Conservation (phyloP, 2,113 vertebrate genomes). For the Xenopus laevis region DNA sequence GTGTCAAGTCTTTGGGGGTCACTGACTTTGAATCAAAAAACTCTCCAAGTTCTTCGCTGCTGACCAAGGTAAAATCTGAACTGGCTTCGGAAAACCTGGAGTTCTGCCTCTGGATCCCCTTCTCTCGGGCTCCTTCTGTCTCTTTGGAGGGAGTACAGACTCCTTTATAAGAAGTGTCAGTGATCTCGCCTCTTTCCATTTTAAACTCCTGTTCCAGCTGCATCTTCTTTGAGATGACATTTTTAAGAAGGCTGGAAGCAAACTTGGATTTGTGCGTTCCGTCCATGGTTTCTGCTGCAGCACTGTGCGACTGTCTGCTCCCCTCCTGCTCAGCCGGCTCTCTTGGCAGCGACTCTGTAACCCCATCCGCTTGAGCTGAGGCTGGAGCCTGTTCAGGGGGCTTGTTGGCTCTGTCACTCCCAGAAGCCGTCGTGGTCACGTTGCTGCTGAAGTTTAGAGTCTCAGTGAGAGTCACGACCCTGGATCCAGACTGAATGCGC, state of each 20-base stretch:
- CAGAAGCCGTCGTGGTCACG: slow-evolving; percentile 58
- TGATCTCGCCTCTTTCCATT: slow-evolving; percentile 91
- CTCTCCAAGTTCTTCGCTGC: slow-evolving; percentile 56
- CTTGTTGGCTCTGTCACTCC: slow-evolving; percentile 56
- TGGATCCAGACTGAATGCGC: slow-evolving; percentile 63
- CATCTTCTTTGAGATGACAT: slow-evolving; percentile 96
- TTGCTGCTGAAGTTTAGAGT: slow-evolving; percentile 75
- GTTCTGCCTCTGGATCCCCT: slow-evolving; percentile 66
- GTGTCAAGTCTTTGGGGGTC: slow-evolving; percentile 64
- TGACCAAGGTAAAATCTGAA: slow-evolving; percentile 68
- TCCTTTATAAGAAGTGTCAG: slow-evolving; percentile 65
- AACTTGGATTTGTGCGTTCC: slow-evolving; percentile 83
- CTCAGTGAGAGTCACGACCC: slow-evolving; percentile 78
- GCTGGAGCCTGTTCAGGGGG: slow-evolving; percentile 60
- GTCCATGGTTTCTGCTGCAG: slow-evolving; percentile 65
- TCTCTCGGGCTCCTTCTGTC: slow-evolving; percentile 46
- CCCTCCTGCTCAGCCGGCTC: slow-evolving; percentile 52
- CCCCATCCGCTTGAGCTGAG: slow-evolving; percentile 72
- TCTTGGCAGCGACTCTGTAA: slow-evolving; percentile 63
- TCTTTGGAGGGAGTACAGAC: slow-evolving; percentile 57
- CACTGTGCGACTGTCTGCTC: slow-evolving; percentile 49
- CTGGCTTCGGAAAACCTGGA: slow-evolving; percentile 73
- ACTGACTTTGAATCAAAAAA: slow-evolving; percentile 60
- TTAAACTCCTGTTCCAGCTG: slow-evolving; percentile 91
- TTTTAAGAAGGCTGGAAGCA: slow-evolving; percentile 89